These are phyloP conservation scores for Halcyon badia DNA, from an alignment of 2,797 vertebrate species.

Conservation along the genomic window DNA sequence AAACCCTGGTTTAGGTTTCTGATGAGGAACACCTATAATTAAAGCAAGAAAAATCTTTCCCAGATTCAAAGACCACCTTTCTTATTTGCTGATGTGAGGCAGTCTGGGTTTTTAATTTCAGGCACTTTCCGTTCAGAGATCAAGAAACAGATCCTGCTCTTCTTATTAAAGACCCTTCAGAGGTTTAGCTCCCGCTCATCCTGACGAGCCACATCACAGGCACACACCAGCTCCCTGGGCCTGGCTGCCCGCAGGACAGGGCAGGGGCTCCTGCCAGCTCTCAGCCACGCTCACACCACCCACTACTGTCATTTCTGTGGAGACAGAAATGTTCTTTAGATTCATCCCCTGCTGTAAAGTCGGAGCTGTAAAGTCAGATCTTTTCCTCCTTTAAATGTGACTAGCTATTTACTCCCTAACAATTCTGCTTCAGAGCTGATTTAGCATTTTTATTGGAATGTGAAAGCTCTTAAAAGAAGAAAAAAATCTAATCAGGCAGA, in stretches of 20 bases:
- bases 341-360: slow-evolving; percentile 38
- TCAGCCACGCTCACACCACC: not conserved
- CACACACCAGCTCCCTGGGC: not conserved
- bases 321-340: slow-evolving; percentile 42
- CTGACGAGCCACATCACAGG: rapidly evolving
- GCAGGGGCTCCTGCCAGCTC: not conserved
- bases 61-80: not conserved
- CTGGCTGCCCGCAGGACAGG: not conserved
- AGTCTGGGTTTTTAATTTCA: not conserved
- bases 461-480: slow-evolving; percentile 87
- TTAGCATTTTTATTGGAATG: slow-evolving; percentile 89
- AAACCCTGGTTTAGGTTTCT: not conserved
- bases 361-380: slow-evolving; percentile 72
- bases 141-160: not conserved
- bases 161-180: not conserved
- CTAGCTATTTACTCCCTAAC: slow-evolving; percentile 84
- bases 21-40: not conserved
- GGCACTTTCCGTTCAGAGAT: not conserved
- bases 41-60: not conserved
- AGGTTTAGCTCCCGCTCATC: not conserved
- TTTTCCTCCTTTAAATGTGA: slow-evolving; percentile 79
- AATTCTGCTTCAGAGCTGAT: slow-evolving; percentile 84
- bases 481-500: slow-evolving; percentile 87
- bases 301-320: slow-evolving; percentile 29
- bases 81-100: not conserved